phyloP scores from a whole-genome alignment of 2,888 invertebrate species.

The Hartigia nigra region DNA sequence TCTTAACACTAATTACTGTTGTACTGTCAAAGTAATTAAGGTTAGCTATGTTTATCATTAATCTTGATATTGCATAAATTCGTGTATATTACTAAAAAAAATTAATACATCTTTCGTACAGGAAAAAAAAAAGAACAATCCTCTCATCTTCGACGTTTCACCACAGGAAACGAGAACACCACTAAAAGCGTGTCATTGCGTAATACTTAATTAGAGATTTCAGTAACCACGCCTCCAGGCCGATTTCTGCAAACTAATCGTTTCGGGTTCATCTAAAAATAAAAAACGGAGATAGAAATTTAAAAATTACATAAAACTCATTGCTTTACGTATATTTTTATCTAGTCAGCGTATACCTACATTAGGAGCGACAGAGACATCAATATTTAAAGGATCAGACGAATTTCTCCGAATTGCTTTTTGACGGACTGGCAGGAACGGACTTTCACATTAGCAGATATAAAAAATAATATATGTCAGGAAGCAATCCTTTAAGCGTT shows the following conservation, averaged over 20 bases:
- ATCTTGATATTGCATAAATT: too few relatives aligned
- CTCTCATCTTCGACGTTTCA: background rate
- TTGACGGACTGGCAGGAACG: background rate
- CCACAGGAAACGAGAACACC: background rate
- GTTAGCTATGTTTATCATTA: background rate
- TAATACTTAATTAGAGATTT: background rate
- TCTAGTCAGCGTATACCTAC: background rate
- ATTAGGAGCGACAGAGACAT: background rate
- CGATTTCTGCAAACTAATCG: background rate
- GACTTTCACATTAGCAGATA: background rate
- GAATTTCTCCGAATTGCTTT: background rate
- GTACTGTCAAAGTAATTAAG: background rate
- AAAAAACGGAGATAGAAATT: background rate
- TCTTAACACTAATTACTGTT: too few relatives aligned
- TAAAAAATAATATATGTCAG: background rate
- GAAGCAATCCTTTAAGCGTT: background rate
- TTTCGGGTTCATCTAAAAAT: background rate
- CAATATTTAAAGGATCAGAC: background rate
- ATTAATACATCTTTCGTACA: background rate
- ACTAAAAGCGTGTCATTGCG: background rate
- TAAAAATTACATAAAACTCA: background rate
- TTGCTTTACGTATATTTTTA: background rate
- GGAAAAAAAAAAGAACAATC: background rate
- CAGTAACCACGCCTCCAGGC: background rate
- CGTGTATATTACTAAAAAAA: background rate